phyloP scores from a whole-genome alignment of 1,140 invertebrate species.

The Adoxophyes honmai region DNA sequence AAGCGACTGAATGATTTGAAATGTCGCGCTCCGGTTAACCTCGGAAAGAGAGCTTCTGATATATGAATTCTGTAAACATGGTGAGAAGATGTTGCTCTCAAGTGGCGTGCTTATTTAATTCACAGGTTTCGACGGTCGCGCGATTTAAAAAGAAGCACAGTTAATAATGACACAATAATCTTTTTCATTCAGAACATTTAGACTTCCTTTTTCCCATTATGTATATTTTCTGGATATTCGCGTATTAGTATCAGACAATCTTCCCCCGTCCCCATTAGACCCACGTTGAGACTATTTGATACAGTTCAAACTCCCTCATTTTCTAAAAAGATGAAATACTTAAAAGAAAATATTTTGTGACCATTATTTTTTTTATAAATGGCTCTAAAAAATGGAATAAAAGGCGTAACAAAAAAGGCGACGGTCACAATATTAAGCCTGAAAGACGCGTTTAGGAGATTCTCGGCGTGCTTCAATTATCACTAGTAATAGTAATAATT shows the following conservation, averaged over 20 bases:
- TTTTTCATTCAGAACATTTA: no score
- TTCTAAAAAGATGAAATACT: no score
- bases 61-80: slow-evolving; percentile 61
- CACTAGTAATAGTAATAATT: slow-evolving; percentile 9
- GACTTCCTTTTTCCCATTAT: no score
- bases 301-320: no score
- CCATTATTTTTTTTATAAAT: no score
- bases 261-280: no score
- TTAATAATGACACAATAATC: no score
- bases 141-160: not conserved
- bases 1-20: slow-evolving; percentile 48
- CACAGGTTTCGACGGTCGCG: slow-evolving; percentile 33
- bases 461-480: slow-evolving; percentile 1
- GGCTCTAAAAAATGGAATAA: no score
- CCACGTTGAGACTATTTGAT: no score
- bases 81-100: slow-evolving; percentile 36
- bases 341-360: no score
- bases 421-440: not conserved
- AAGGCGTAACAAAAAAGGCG: not conserved
- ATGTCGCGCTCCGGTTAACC: slow-evolving; percentile 52
- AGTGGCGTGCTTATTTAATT: slow-evolving; percentile 64
- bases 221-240: no score
- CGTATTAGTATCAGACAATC: no score
- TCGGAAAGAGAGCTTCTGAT: slow-evolving; percentile 41
- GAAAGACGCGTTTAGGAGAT: not conserved